Percentiles rank a stretch among this genome's conserved stretches.
phyloP scores from a whole-genome alignment of 2,113 vertebrate genomes.

The Cacatua alba region DNA sequence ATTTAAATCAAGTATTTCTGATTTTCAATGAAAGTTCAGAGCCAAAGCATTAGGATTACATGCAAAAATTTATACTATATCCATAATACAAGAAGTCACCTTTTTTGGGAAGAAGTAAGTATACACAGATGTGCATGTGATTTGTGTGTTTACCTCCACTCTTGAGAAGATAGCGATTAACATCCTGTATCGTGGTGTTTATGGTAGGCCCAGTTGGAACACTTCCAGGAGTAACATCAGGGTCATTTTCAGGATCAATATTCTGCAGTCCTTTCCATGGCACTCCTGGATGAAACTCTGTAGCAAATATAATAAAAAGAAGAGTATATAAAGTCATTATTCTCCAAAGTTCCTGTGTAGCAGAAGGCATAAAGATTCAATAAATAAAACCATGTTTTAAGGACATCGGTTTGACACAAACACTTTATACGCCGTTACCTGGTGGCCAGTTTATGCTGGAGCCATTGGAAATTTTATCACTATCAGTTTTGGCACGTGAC shows the following conservation, averaged over 20 bases:
- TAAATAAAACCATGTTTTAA: accelerated
- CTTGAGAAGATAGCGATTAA: slow-evolving; percentile 96
- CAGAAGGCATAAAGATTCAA: neutral
- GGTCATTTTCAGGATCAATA: slow-evolving; percentile 96
- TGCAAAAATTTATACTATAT: neutral
- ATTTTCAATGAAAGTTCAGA: neutral
- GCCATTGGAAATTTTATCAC: slow-evolving; percentile 94
- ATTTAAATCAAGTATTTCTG: neutral
- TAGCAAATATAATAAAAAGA: neutral
- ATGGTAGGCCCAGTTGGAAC: slow-evolving; percentile 96
- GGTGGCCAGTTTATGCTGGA: slow-evolving; percentile 98
- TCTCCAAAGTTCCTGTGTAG: neutral
- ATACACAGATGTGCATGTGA: neutral
- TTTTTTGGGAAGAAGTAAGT: neutral
- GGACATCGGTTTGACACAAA: neutral
- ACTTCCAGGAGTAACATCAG: slow-evolving; percentile 97
- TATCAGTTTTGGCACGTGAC: slow-evolving; percentile 93
- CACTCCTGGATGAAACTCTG: slow-evolving; percentile 98
- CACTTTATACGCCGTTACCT: slow-evolving; percentile 74
- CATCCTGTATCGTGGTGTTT: slow-evolving; percentile 98
- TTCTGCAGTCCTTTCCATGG: slow-evolving; percentile 99
- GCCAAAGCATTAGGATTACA: neutral
- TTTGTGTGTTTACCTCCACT: slow-evolving; percentile 84
- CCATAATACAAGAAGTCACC: neutral
- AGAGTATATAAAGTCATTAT: neutral